Percentiles rank a stretch among this genome's conserved stretches.
phyloP scores from a whole-genome alignment of 2,113 vertebrate species.

The Spea bombifrons region DNA sequence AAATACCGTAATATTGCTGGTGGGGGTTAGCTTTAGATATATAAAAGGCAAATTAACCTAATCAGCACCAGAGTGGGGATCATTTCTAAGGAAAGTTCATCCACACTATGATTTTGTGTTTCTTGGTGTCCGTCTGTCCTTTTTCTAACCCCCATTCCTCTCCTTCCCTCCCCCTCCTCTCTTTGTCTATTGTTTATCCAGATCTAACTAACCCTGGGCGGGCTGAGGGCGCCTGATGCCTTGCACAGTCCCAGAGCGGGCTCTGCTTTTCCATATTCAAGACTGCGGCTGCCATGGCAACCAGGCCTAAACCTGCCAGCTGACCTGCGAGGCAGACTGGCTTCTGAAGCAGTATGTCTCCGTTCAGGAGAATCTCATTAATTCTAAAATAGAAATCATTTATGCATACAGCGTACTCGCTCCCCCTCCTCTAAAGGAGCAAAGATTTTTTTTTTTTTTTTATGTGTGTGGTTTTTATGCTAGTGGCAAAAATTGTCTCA shows the following conservation, averaged over 20 bases:
- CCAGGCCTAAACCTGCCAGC: slow-evolving; percentile 64
- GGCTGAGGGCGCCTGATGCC: slow-evolving; percentile 53
- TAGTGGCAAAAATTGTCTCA: slow-evolving; percentile 42
- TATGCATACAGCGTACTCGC: slow-evolving; percentile 66
- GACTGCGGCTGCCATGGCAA: slow-evolving; percentile 74
- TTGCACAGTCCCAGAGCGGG: slow-evolving; percentile 31
- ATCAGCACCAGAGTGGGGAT: neutral
- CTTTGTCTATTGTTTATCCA: slow-evolving; percentile 50
- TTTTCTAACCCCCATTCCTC: slow-evolving; percentile 29
- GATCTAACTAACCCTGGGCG: slow-evolving; percentile 49
- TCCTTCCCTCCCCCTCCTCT: slow-evolving; percentile 21
- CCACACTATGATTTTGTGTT: slow-evolving; percentile 11
- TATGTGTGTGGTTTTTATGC: slow-evolving; percentile 4
- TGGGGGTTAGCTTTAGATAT: too few relatives aligned
- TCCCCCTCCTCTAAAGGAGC: slow-evolving; percentile 56
- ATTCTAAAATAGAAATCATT: slow-evolving; percentile 81
- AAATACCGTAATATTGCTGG: too few relatives aligned
- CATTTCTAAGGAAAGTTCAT: neutral
- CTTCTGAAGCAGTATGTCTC: slow-evolving; percentile 57
- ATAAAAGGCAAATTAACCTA: too few relatives aligned
- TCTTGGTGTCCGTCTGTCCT: slow-evolving; percentile 39
- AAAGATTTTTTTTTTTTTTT: slow-evolving; percentile 39
- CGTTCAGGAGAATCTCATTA: slow-evolving; percentile 82
- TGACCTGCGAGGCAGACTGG: slow-evolving; percentile 64
- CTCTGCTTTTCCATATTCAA: slow-evolving; percentile 70